Conservation (phyloP, 2,888 invertebrate species). For the Leptopterna dolabrata region DNA sequence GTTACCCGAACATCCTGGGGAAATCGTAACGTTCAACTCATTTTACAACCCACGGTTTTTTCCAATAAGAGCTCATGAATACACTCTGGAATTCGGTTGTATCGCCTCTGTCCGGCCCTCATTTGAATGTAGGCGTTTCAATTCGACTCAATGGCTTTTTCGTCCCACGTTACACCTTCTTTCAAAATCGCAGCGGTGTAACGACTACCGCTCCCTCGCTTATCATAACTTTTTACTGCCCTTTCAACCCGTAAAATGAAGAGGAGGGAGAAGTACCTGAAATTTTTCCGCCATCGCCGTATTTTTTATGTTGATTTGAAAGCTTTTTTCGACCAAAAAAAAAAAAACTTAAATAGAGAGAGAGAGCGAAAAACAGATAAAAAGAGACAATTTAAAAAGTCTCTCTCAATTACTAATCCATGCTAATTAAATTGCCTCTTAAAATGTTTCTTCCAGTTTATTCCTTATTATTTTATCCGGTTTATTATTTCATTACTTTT, state of each 20-base stretch:
- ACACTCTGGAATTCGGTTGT: background rate
- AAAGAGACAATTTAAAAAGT: background rate
- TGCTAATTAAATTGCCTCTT: background rate
- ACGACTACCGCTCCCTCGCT: background rate
- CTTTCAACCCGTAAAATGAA: background rate
- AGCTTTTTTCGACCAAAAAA: background rate
- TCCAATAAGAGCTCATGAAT: background rate
- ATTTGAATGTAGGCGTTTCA: background rate
- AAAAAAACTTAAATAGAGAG: background rate
- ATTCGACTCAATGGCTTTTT: background rate
- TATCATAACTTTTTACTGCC: background rate
- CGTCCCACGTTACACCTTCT: background rate
- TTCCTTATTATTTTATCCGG: too few species aligned
- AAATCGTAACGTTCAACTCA: background rate
- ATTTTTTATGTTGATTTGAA: background rate
- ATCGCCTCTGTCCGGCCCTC: background rate
- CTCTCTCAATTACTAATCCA: constrained; percentile 1
- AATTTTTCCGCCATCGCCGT: background rate
- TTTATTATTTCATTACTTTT: too few species aligned
- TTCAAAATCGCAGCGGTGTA: background rate
- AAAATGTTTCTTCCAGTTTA: background rate
- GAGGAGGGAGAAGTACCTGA: background rate
- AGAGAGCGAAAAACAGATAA: background rate
- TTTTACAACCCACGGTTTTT: background rate
- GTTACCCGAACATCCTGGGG: background rate